A percentile compares a stretch with the other conserved stretches of the same genome.
Conservation (phyloP, 2,797 vertebrate genomes). For the Anguilla marmorata region DNA sequence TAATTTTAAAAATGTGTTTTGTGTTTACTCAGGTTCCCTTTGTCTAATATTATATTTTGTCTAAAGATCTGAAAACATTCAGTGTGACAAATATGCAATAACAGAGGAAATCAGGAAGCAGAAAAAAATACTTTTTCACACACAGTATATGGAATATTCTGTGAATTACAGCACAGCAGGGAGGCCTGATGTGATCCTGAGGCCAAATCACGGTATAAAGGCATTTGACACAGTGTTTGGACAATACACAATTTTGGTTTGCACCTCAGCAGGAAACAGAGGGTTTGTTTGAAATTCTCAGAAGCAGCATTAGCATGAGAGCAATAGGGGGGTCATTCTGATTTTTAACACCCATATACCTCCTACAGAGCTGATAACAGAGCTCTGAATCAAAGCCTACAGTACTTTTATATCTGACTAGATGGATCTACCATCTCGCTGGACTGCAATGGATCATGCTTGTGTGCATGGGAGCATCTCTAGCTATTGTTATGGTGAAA, state of each 20-base stretch:
- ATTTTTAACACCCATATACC: not conserved
- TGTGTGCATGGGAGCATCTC: not conserved
- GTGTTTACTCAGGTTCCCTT: too few relatives aligned
- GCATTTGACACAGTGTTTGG: not conserved
- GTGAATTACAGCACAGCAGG: not conserved
- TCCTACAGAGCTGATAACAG: too few relatives aligned
- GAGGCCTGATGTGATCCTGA: not conserved
- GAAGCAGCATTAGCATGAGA: not conserved
- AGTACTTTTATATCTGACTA: too few relatives aligned
- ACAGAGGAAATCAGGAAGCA: too few relatives aligned
- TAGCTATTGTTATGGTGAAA: not conserved
- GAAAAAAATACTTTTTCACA: too few relatives aligned
- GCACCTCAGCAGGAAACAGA: not conserved
- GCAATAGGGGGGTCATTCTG: not conserved
- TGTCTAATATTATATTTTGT: too few relatives aligned
- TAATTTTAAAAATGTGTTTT: too few relatives aligned
- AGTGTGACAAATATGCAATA: too few relatives aligned
- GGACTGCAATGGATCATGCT: constrained; percentile 4
- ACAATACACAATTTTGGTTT: not conserved
- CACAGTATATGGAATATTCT: not conserved
- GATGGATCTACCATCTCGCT: not conserved
- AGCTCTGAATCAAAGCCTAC: too few relatives aligned
- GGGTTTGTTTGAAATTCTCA: not conserved
- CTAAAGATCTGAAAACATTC: too few relatives aligned
- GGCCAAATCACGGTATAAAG: not conserved